These are phyloP conservation scores for Myanophis thanlyinensis DNA, from an alignment of 2,113 vertebrate species.

Conservation along the genomic window DNA sequence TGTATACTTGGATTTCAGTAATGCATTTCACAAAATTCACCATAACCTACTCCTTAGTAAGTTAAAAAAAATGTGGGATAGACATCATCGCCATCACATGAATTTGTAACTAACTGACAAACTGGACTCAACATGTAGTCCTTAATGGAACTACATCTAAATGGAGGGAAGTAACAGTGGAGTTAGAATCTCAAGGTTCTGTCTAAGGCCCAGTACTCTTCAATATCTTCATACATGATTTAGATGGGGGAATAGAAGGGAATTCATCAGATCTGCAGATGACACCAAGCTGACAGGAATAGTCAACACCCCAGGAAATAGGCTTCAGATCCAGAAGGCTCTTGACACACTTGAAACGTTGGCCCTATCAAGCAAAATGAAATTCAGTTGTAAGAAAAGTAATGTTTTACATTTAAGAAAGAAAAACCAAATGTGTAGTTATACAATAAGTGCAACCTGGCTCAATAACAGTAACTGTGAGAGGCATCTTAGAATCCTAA, in stretches of 20 bases:
- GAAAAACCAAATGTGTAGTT: not conserved
- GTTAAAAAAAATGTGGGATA: not conserved
- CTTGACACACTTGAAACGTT: not conserved
- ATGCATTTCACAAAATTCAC: not conserved
- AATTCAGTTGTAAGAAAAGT: not conserved
- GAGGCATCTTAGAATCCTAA: not conserved
- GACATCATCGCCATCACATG: not conserved
- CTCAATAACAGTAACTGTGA: not conserved
- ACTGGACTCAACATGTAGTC: not conserved
- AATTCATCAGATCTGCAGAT: not conserved
- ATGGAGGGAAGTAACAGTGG: not conserved
- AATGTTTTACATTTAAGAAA: not conserved
- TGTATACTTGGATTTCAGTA: not conserved
- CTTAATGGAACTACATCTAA: not conserved
- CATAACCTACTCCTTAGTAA: not conserved
- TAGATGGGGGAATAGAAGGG: not conserved
- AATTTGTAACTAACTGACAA: not conserved
- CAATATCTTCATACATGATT: not conserved
- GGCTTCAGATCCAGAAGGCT: not conserved
- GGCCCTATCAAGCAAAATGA: not conserved
- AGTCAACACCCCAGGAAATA: not conserved
- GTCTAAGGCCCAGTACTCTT: not conserved
- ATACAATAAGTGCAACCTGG: not conserved
- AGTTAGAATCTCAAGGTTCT: not conserved
- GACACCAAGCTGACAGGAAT: not conserved